Conservation (phyloP, 2,113 vertebrate species). For the Ophthalmolycus amberensis region DNA sequence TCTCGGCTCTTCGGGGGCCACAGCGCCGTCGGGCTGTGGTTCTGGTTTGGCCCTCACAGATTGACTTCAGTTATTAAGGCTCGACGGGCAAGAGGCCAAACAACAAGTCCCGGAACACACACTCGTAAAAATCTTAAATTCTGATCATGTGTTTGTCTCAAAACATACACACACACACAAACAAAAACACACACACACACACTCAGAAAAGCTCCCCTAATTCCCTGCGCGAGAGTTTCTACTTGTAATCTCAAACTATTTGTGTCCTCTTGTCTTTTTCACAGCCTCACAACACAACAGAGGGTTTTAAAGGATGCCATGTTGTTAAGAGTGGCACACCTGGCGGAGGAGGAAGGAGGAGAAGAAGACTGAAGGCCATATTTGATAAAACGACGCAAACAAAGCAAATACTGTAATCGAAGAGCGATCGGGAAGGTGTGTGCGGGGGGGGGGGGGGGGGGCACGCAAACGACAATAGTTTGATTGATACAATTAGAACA, state of each 20-base stretch:
- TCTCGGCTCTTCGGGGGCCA: no score
- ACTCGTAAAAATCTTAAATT: conserved; percentile 68
- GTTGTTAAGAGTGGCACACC: conserved; percentile 44
- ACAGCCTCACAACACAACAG: conserved; percentile 70
- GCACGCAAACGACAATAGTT: conserved; percentile 37
- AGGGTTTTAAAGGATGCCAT: conserved; percentile 42
- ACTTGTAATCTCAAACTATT: conserved; percentile 63
- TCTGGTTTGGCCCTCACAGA: conserved; percentile 64
- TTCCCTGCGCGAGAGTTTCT: conserved; percentile 68
- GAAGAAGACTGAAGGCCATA: conserved; percentile 49
- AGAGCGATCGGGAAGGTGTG: conserved; percentile 46
- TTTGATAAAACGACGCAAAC: conserved; percentile 39
- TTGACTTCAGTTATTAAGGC: conserved; percentile 82
- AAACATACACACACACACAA: conserved; percentile 65
- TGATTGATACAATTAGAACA: conserved; percentile 66
- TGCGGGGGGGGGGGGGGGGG: background rate
- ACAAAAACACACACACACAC: conserved; percentile 53
- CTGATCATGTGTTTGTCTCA: conserved; percentile 67
- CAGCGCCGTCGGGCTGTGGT: conserved; percentile 36
- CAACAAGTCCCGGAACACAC: conserved; percentile 78
- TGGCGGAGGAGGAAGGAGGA: conserved; percentile 11
- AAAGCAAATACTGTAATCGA: conserved; percentile 80
- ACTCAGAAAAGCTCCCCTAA: conserved; percentile 61
- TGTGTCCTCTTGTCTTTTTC: conserved; percentile 63
- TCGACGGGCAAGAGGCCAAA: conserved; percentile 82